Evolutionary conservation across 2,888 invertebrate species (phyloP).

Genomic region (Calameuta pallipes): DNA sequence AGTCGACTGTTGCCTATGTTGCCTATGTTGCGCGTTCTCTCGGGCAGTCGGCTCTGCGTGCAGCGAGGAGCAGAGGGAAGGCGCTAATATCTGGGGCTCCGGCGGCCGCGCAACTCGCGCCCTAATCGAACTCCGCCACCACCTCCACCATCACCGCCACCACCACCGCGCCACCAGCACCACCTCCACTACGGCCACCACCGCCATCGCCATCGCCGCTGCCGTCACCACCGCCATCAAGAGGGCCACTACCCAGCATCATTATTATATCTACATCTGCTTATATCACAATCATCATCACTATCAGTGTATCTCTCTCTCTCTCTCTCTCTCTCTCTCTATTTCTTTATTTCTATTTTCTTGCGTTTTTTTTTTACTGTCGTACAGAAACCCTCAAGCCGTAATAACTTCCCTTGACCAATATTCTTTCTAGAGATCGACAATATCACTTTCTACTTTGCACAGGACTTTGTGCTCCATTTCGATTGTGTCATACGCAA

Average conservation of each 20-base stretch:
- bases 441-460: too few relatives aligned
- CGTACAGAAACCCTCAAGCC: too few relatives aligned
- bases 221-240: slow-evolving; percentile 27
- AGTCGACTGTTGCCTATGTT: slow-evolving; percentile 23
- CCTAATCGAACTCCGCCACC: slow-evolving; percentile 57
- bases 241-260: slow-evolving; percentile 26
- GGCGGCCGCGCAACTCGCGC: slow-evolving; percentile 61
- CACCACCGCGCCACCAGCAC: slow-evolving; percentile 20
- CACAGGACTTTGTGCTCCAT: too few relatives aligned
- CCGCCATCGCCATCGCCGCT: slow-evolving; percentile 32
- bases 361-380: neutral
- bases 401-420: too few relatives aligned
- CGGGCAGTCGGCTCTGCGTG: neutral
- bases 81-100: slow-evolving; percentile 67
- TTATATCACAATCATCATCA: slow-evolving; percentile 31
- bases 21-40: slow-evolving; percentile 30
- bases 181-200: slow-evolving; percentile 32
- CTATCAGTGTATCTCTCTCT: slow-evolving; percentile 14
- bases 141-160: slow-evolving; percentile 23
- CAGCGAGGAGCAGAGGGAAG: slow-evolving; percentile 44
- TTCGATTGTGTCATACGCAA: too few relatives aligned
- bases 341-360: neutral
- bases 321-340: slow-evolving; percentile 7
- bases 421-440: too few relatives aligned
- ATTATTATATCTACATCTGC: slow-evolving; percentile 36